Evolutionary conservation across 2,113 vertebrate species (phyloP), one percentile per base, ranked within the genome.

Genomic region (Marmota flaviventris): DNA sequence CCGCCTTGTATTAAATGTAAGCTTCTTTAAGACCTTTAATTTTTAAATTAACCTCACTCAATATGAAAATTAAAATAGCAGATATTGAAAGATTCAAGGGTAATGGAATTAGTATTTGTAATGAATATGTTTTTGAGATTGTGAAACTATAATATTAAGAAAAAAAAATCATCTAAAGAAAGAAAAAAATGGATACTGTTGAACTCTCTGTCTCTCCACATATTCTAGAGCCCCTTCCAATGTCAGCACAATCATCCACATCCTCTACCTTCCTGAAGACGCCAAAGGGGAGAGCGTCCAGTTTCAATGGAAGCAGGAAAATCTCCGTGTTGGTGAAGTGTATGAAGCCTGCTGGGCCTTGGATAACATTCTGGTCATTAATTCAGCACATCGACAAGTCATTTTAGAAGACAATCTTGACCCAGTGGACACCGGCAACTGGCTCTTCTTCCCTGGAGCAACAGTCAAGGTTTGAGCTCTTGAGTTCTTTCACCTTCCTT

Each of bases 361-460:
- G 85, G 99, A 99, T 97, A 99, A 99, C 8, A 97, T 99, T 79
- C 98, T 99, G 90, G 98, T 99, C 97, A 99, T 99, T 97, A 99
- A 99, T 95, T 98, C 99, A 61, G 99, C 99, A 85, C 99, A 99
- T 97, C 99, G 98, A 97, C 98, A 99, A 94, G 98, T 99, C 32
- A 97, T 99, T 27, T 98, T 99, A 98, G 99, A 99, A 98, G 99
- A 99, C 93, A 99, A 97, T 95, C 98, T 99, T 37, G 99, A 99
- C 98, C 99, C 99, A 63, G 99, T 99, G 76, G 99, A 99, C 98
- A 99, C 99, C 0, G 99, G 99, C 97, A 99, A 99, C 98, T 99
- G 99, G 99, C 99, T 99, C 91, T 99, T 99, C 98, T 99, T 99
- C 97, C 99, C 99, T 53, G 99, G 99, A 96, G 99, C 99, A 88